phyloP scores from a whole-genome alignment of 2,113 vertebrate species.

The Bujurquina vittata region DNA sequence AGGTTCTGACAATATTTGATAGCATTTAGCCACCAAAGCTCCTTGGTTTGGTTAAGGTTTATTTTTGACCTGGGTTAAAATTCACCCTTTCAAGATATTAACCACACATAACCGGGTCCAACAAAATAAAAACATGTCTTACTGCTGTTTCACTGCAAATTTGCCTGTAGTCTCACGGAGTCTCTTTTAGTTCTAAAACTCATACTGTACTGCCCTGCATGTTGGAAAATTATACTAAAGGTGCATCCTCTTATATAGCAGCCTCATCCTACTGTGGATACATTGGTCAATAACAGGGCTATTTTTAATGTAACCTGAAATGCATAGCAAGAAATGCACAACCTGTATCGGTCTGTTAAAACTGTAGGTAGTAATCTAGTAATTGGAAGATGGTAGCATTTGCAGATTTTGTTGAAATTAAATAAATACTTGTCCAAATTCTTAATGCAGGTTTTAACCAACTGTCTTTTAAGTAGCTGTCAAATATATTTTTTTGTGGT shows the following conservation, averaged over 20 bases:
- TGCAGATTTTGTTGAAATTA: not conserved
- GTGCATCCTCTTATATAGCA: rapidly evolving
- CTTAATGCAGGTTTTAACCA: not conserved
- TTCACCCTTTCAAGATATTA: not conserved
- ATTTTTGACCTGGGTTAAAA: not conserved
- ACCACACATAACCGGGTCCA: not conserved
- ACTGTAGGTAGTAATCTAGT: not conserved
- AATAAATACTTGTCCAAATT: not conserved
- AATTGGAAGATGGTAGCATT: not conserved
- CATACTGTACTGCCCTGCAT: not conserved
- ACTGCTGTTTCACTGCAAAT: not conserved
- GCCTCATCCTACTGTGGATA: not conserved
- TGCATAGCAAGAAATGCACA: not conserved
- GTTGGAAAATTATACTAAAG: not conserved
- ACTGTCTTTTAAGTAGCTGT: not conserved
- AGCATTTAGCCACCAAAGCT: not conserved
- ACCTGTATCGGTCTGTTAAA: not conserved
- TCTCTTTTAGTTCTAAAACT: not conserved
- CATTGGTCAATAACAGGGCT: not conserved
- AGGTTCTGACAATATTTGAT: not conserved
- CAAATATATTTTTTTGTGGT: not conserved
- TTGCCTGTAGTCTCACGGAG: not conserved
- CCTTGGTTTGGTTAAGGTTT: not conserved
- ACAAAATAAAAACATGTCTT: not conserved
- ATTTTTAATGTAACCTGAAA: not conserved